Base-by-base conservation (phyloP, 2,113 vertebrate genomes). In the Periophthalmus modestus region DNA sequence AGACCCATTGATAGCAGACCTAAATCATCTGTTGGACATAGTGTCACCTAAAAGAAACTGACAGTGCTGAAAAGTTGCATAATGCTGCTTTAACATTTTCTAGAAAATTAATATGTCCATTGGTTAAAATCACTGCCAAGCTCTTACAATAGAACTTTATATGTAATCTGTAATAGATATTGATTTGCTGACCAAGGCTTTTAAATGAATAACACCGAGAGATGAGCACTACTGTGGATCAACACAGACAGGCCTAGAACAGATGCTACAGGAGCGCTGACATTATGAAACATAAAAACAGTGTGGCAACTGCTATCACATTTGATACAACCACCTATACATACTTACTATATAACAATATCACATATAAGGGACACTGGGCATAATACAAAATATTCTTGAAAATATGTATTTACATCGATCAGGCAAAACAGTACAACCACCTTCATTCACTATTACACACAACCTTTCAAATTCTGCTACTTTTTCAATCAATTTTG, bases 301-400 rank as follows among this genome's bases (percentile, higher is more conserved):
- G 68, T 14, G 43, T 63, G 10, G 66, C 3, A 19, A 76, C 74
- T 74, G 54, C 77, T 52, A 43, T 67, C 77, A 77, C 62, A 77
- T 75, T 54, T 66, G 21, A 28, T 46, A 48, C 73, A 68, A 77
- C 67, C 80, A 43, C 68, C n/a, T 5, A 73, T 73, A 79, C 77
- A 86, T 84, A 84, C 68, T 83, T 14, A 18, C 69, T 66, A 75
- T 66, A 23, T 7, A 48, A 75, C 24, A 55, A 68, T 43, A 78
- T 21, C 69, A 82, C 71, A 79, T 24, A 52, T 63, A 18, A 66
- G 70, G 62, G 58, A 19, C 28, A 24, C 73, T 11, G 52, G 69
- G 24, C n/a, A 79, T 62, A 43, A 75, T 46, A 79, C 24, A 66
- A 46, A 78, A 77, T 65, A 73, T 62, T 66, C 78, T 58, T 57